Base-by-base conservation (phyloP, 2,888 invertebrate species). In the Aelia acuminata region DNA sequence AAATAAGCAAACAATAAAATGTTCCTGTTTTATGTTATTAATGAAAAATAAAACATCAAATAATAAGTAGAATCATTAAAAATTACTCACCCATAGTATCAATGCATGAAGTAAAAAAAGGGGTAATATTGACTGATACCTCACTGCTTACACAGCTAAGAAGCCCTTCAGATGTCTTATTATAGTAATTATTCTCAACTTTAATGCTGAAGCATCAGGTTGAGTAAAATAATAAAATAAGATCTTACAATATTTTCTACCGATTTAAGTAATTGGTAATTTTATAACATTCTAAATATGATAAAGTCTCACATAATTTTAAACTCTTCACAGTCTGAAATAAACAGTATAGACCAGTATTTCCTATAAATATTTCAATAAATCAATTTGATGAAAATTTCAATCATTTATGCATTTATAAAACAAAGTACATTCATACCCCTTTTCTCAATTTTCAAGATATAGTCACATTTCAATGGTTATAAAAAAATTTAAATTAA, bases 131-230 rank as follows among this genome's bases (percentile, higher is more conserved):
- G 87, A 87, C 63, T 87, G 70, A 43, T 47, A 39, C 22, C 85
- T 85, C 39, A 70, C 87, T 87, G 87, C 87, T 87, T 87, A 87
- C 87, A 87, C 87, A 87, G 87, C 87, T 87, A 87, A 70, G 87
- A 87, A 87, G 87, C 87, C 87, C 87, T 87, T 39, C 63, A 70
- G 7, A 57, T 70, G 87, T 70, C 87, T 87, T 87, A 87, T 87
- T 87, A 87, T 48, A 63, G 57, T 43, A 70, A 48, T 85, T 85
- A 85, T 85, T 50, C 85, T 80, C 43, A 80, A 47, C 80, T 80
- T 80, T 80, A 80, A 47, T 80, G 80, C 80, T 80, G 80, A 80
- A 80, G 80, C 80, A 80, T 80, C 80, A 80, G 80, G 80, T 80
- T 43, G 39, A 80, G 80, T 22, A 47, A 80, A n/a, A 80, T 43